Percentiles rank a stretch among this genome's conserved stretches.
phyloP scores from a whole-genome alignment of 2,888 invertebrate species.

The Bimastos eiseni region DNA sequence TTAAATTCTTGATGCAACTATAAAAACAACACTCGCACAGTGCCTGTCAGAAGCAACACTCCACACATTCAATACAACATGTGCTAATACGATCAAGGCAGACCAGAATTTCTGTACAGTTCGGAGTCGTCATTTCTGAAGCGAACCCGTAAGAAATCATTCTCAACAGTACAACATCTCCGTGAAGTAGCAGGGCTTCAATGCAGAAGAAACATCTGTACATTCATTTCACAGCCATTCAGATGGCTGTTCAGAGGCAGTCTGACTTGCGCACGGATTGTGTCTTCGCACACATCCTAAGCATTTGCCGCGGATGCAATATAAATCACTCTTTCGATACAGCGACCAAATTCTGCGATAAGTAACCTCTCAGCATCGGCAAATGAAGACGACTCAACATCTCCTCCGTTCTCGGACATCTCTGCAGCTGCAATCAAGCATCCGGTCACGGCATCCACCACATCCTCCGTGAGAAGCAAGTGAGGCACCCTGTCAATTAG shows the following conservation, averaged over 20 bases:
- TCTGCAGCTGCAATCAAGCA: slow-evolving; percentile 92
- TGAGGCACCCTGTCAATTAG: slow-evolving; percentile 72
- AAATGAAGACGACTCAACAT: slow-evolving; percentile 64
- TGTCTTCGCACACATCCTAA: not conserved
- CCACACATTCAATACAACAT: no score
- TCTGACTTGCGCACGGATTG: not conserved
- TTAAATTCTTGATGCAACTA: not conserved
- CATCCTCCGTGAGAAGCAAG: slow-evolving; percentile 88
- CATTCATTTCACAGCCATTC: not conserved
- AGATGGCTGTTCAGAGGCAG: not conserved
- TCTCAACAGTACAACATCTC: not conserved
- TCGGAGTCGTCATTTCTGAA: not conserved
- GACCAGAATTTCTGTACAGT: no score
- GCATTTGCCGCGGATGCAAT: not conserved
- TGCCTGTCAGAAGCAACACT: no score
- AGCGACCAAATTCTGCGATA: slow-evolving; percentile 91
- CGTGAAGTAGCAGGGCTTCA: not conserved
- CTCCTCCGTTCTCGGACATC: slow-evolving; percentile 64
- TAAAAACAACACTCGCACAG: not conserved
- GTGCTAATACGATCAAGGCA: no score
- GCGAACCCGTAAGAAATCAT: not conserved
- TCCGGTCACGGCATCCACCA: slow-evolving; percentile 94
- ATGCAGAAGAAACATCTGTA: not conserved
- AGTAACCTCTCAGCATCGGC: slow-evolving; percentile 71
- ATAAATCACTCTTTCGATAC: slow-evolving; percentile 86